Evolutionary conservation across 2,888 invertebrate species (phyloP).

Genomic region (Tineola bisselliella): DNA sequence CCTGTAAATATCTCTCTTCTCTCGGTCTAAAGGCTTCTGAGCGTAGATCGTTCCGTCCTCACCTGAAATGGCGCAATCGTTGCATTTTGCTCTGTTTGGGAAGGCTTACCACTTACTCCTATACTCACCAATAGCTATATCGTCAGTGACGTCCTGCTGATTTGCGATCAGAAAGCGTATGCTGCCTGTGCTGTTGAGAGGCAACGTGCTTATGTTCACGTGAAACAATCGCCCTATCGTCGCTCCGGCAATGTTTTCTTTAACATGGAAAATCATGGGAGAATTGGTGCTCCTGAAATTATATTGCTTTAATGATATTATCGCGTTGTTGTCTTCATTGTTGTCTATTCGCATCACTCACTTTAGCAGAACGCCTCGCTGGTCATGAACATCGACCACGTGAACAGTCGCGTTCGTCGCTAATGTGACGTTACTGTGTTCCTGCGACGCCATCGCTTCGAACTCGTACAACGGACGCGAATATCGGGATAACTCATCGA

Average conservation of each 20-base stretch:
- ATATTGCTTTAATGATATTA: constrained; percentile 14
- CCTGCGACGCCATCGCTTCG: constrained; percentile 81
- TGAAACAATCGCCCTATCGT: constrained; percentile 78
- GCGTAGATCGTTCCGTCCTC: constrained; percentile 84
- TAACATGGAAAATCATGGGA: constrained; percentile 78
- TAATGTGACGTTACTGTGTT: constrained; percentile 69
- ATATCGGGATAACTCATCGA: constrained; percentile 77
- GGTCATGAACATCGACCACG: constrained; percentile 80
- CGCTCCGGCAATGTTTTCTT: constrained; percentile 79
- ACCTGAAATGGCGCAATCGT: constrained; percentile 29
- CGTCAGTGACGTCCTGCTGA: constrained; percentile 82
- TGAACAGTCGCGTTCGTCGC: constrained; percentile 87
- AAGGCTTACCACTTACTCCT: neutral
- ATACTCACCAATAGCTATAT: constrained; percentile 74
- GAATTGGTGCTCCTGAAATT: constrained; percentile 73
- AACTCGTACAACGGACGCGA: constrained; percentile 77
- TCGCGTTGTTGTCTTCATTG: no score
- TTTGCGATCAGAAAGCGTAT: constrained; percentile 82
- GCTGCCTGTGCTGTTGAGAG: constrained; percentile 47
- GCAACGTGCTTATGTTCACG: constrained; percentile 48
- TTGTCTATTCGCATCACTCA: constrained; percentile 31
- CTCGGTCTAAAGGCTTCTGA: constrained; percentile 79
- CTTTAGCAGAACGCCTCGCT: constrained; percentile 73
- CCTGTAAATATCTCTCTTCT: constrained; percentile 75
- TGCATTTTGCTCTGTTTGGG: neutral